phyloP scores from a whole-genome alignment of 2,888 invertebrate genomes.

The Eristalinus sepulchralis region DNA sequence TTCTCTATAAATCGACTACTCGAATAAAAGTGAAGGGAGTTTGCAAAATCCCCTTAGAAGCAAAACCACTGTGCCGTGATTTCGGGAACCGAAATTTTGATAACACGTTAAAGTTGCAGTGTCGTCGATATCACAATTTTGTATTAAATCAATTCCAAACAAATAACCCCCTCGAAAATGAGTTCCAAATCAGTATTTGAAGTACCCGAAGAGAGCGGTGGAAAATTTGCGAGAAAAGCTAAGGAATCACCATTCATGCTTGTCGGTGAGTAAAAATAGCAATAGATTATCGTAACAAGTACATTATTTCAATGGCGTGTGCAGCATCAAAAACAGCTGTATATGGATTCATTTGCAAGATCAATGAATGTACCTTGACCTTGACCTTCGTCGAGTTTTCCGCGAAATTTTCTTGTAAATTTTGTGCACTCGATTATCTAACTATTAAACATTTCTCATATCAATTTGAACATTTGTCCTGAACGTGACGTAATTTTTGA shows the following conservation, averaged over 20 bases:
- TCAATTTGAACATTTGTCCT: neutral
- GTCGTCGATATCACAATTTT: neutral
- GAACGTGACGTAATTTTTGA: neutral
- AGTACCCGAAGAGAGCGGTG: constrained; percentile 73
- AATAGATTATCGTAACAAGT: neutral
- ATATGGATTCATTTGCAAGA: constrained; percentile 4
- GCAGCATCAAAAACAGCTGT: constrained; percentile 10
- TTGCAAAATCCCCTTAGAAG: constrained; percentile 4
- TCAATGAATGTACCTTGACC: neutral
- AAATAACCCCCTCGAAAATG: constrained; percentile 71
- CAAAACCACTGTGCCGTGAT: neutral
- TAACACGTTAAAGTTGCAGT: neutral
- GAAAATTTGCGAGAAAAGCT: constrained; percentile 85
- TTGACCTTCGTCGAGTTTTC: constrained; percentile 45
- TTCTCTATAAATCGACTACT: constrained; percentile 11
- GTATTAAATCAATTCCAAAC: neutral
- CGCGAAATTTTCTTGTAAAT: neutral
- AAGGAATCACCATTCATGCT: constrained; percentile 89
- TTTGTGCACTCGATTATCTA: constrained; percentile 34
- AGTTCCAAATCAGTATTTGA: constrained; percentile 78
- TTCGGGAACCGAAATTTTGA: neutral
- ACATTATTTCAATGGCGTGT: neutral
- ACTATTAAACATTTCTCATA: constrained; percentile 14
- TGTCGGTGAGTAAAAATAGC: constrained; percentile 83
- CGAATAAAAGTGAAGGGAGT: neutral